Evolutionary conservation across 2,797 vertebrate genomes (phyloP).

Genomic region (Muscicapa comitata): DNA sequence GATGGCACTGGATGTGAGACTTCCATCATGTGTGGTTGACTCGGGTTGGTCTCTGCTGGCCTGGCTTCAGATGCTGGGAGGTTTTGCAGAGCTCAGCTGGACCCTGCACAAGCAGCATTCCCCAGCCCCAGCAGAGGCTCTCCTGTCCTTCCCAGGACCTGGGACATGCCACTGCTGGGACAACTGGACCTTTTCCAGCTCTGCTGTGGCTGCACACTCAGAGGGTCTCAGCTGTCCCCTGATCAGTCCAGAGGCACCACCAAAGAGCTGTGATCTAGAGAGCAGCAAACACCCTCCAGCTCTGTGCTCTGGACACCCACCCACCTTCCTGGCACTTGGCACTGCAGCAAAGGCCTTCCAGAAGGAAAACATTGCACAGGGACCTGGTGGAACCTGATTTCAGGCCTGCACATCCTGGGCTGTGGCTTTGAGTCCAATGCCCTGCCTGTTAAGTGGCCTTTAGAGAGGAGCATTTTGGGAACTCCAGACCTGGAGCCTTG

Average conservation of each 20-base stretch:
- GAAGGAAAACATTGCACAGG: background rate
- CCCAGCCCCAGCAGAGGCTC: background rate
- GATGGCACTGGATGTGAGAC: accelerated
- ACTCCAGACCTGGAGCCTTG: background rate
- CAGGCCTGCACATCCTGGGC: background rate
- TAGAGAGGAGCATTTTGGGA: background rate
- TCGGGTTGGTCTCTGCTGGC: background rate
- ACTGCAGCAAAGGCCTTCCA: background rate
- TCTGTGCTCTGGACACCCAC: background rate
- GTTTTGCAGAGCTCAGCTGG: background rate
- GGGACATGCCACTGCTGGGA: background rate
- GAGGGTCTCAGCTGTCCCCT: background rate
- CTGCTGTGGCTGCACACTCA: background rate
- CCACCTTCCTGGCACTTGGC: background rate
- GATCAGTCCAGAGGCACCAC: background rate
- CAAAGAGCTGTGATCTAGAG: background rate
- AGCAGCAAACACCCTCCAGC: background rate
- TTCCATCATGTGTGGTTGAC: background rate
- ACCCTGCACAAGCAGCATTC: background rate
- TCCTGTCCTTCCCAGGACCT: background rate
- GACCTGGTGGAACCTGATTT: background rate
- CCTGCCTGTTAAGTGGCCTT: background rate
- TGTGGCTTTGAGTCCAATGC: background rate
- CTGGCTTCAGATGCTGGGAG: background rate
- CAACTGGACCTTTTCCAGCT: background rate